A percentile compares a stretch with the other conserved stretches of the same genome.
Evolutionary conservation across 2,797 vertebrate species (phyloP).

Genomic region (Scolopax rusticola): DNA sequence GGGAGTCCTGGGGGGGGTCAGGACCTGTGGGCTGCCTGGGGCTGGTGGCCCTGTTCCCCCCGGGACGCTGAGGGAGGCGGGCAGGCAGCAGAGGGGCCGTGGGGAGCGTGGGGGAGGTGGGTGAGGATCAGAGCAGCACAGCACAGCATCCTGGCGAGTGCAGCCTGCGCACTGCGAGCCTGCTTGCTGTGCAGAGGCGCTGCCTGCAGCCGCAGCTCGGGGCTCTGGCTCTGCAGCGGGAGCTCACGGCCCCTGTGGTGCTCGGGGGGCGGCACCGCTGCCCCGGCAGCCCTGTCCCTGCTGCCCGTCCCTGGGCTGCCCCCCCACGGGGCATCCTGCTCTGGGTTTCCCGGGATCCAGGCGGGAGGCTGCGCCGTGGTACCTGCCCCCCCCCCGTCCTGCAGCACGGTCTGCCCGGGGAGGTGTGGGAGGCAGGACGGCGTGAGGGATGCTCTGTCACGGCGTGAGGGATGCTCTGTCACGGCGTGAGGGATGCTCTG

Average conservation of each 20-base stretch:
- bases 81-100: neutral
- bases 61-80: accelerated
- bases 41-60: neutral
- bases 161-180: neutral
- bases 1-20: too few species aligned
- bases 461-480: neutral
- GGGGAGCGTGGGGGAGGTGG: neutral
- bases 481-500: neutral
- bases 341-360: neutral
- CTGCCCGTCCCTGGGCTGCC: neutral
- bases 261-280: neutral
- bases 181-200: neutral
- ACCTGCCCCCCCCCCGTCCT: neutral
- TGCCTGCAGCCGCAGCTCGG: neutral
- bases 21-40: neutral
- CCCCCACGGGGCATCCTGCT: accelerated
- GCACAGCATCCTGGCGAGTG: accelerated
- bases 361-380: neutral
- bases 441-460: neutral
- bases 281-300: neutral
- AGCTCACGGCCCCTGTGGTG: accelerated
- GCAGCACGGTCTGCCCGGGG: too few species aligned
- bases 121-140: neutral
- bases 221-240: neutral
- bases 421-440: too few species aligned